These are phyloP conservation scores for Rana temporaria DNA, from an alignment of 2,113 vertebrate genomes.

Conservation along the genomic window DNA sequence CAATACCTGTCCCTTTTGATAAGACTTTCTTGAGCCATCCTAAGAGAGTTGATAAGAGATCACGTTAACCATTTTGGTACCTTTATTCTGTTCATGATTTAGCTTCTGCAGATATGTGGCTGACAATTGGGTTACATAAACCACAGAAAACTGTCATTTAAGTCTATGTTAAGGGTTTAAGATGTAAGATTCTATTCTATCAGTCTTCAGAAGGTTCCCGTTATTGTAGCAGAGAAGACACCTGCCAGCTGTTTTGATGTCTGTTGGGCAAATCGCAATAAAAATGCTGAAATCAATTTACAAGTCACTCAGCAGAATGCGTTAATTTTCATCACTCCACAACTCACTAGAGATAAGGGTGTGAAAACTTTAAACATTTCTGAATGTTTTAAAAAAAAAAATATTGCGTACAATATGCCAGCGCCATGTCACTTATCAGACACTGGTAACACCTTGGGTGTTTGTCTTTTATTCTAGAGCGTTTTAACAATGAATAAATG, in stretches of 20 bases:
- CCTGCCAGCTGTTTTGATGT: conserved; percentile 15
- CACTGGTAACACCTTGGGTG: conserved; percentile 36
- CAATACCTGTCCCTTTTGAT: no score
- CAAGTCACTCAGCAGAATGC: not conserved
- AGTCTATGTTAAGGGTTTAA: no score
- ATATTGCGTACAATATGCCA: conserved; percentile 11
- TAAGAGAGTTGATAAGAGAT: no score
- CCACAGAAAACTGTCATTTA: no score
- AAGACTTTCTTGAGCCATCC: no score
- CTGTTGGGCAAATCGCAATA: conserved; percentile 7
- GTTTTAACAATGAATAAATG: conserved; percentile 56
- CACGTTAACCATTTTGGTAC: no score
- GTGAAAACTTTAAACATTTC: conserved; percentile 6
- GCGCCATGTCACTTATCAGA: conserved; percentile 25
- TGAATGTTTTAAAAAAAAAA: not conserved
- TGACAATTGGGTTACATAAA: no score
- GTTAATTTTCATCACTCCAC: not conserved
- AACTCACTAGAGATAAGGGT: not conserved
- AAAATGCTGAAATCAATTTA: conserved; percentile 18
- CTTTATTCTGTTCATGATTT: no score
- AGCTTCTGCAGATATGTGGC: no score
- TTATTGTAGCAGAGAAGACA: conserved; percentile 3
- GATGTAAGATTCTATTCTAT: no score
- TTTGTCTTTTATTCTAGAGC: conserved; percentile 48
- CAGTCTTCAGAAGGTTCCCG: not conserved